Evolutionary conservation across 1,140 invertebrate species (phyloP).

Genomic region (Stegodyphus mimosarum): DNA sequence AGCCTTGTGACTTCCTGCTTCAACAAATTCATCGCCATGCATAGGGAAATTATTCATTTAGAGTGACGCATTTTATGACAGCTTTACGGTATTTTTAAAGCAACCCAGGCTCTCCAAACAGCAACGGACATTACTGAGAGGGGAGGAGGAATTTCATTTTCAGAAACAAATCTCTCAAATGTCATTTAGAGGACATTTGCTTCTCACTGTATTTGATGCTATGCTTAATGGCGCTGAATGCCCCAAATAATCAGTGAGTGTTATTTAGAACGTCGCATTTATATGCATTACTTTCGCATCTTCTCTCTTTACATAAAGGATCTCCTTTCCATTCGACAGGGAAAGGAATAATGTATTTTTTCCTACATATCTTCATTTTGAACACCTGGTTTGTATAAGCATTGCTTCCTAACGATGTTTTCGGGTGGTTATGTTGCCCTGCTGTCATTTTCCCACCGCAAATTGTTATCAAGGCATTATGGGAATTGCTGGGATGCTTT

Average conservation of each 20-base stretch:
- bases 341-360: background rate
- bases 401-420: constrained; percentile 32
- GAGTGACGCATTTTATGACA: constrained; percentile 58
- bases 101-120: constrained; percentile 22
- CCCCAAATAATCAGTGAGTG: constrained; percentile 52
- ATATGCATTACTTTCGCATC: constrained; percentile 56
- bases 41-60: constrained; percentile 45
- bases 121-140: constrained; percentile 9
- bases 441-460: constrained; percentile 11
- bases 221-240: constrained; percentile 53
- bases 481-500: constrained; percentile 15
- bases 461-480: constrained; percentile 57
- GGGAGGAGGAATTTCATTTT: constrained; percentile 5
- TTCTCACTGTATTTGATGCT: constrained; percentile 4
- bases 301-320: background rate
- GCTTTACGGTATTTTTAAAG: constrained; percentile 57
- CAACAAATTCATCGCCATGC: background rate
- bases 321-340: background rate
- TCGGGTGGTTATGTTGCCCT: background rate
- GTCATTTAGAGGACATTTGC: constrained; percentile 37
- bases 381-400: constrained; percentile 32
- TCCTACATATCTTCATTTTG: constrained; percentile 1
- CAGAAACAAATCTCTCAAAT: constrained; percentile 51
- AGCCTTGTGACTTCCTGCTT: background rate
- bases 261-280: constrained; percentile 54